Evolutionary conservation across 2,888 invertebrate species (phyloP).

Genomic region (Zootermopsis nevadensis): DNA sequence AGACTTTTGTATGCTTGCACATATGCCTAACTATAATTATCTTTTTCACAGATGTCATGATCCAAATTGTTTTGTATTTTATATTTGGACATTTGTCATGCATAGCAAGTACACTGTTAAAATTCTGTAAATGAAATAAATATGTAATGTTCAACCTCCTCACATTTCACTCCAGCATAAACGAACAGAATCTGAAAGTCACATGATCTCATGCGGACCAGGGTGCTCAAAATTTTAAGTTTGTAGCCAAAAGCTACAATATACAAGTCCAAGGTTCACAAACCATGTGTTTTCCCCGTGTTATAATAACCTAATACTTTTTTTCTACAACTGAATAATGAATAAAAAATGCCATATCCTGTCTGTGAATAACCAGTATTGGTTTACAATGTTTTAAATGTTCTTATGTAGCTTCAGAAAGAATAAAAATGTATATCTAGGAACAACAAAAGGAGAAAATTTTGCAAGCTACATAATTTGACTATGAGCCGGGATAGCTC

Average conservation of each 20-base stretch:
- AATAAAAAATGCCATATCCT: background rate
- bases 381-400: background rate
- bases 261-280: background rate
- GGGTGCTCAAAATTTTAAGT: constrained; percentile 28
- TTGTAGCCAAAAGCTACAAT: background rate
- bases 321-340: background rate
- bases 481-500: no score
- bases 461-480: background rate
- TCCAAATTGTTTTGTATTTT: no score
- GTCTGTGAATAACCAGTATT: background rate
- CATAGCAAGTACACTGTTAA: no score
- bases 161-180: constrained; percentile 13
- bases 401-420: background rate
- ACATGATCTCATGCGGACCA: constrained; percentile 2
- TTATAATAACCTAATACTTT: background rate
- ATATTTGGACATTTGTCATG: no score
- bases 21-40: no score
- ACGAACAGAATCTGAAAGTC: constrained; percentile 24
- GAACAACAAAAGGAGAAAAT: background rate
- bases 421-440: background rate
- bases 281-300: background rate
- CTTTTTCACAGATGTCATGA: no score
- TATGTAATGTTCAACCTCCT: no score
- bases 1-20: no score
- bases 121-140: no score